Conservation (phyloP, 2,888 invertebrate species). For the Boloria selene region DNA sequence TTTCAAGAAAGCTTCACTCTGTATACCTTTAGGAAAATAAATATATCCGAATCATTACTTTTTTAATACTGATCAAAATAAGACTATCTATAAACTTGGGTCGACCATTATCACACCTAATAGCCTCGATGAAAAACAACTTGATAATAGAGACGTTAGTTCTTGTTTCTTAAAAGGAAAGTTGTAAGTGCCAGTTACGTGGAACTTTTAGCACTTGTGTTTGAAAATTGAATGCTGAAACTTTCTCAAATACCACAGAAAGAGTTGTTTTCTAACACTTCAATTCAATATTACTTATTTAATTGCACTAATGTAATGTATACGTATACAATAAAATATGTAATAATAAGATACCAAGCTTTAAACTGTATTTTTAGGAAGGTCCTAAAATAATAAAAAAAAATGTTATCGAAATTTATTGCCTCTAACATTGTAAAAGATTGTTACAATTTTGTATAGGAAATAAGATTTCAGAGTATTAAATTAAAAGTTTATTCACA, state of each 20-base stretch:
- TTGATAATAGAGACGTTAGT: conserved; percentile 17
- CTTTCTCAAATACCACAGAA: conserved; percentile 14
- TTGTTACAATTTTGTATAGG: too few relatives aligned
- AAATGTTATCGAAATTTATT: too few relatives aligned
- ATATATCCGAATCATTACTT: too few relatives aligned
- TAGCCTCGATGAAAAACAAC: conserved; percentile 8
- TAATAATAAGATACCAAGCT: too few relatives aligned
- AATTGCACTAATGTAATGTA: conserved; percentile 3
- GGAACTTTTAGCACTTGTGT: conserved; percentile 23
- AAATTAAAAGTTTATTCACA: too few relatives aligned
- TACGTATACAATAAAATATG: too few relatives aligned
- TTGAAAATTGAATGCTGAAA: conserved; percentile 24
- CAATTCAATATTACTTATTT: conserved; percentile 8
- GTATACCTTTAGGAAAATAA: too few relatives aligned
- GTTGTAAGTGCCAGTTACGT: conserved; percentile 26
- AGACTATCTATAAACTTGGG: not conserved
- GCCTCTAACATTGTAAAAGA: too few relatives aligned
- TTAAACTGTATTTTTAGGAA: too few relatives aligned
- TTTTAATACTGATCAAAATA: not conserved
- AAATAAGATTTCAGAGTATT: too few relatives aligned
- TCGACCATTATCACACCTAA: not conserved
- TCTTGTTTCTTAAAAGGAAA: conserved; percentile 28
- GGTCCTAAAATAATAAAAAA: too few relatives aligned
- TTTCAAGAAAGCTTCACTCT: too few relatives aligned
- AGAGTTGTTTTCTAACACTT: conserved; percentile 20